These are phyloP conservation scores for Argyrosomus japonicus DNA, from an alignment of 2,113 vertebrate species.

Conservation along the genomic window DNA sequence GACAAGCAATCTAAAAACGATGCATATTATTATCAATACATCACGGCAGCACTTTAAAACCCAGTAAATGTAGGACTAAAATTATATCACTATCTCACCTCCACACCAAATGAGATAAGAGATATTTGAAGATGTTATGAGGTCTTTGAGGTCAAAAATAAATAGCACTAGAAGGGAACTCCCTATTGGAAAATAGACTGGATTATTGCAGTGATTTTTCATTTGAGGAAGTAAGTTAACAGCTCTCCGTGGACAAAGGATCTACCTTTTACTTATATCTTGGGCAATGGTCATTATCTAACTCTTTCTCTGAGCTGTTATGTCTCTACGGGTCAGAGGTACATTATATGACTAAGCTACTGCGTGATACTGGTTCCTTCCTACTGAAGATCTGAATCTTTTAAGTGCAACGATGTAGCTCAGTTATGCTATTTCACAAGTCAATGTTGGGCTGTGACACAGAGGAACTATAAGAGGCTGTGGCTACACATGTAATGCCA, in stretches of 20 bases:
- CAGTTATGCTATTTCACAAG: background rate
- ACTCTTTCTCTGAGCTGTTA: background rate
- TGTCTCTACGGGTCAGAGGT: background rate
- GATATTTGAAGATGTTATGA: background rate
- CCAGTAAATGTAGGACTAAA: background rate
- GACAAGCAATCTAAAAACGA: background rate
- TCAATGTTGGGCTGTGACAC: background rate
- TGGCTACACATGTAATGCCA: background rate
- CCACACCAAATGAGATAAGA: background rate
- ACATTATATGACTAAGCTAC: background rate
- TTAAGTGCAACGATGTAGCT: background rate
- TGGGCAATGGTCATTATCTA: background rate
- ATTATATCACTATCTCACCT: background rate
- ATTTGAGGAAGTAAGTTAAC: background rate
- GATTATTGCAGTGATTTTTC: constrained; percentile 11
- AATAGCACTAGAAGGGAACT: background rate
- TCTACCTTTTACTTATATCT: background rate
- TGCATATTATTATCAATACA: background rate
- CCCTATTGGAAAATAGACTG: background rate
- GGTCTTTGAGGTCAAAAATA: background rate
- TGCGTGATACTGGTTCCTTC: background rate
- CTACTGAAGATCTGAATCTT: background rate
- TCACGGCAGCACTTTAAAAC: background rate
- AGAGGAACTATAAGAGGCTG: background rate
- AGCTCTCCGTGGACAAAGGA: background rate